Conservation (phyloP, 2,888 invertebrate genomes). For the Leptinotarsa peninsularis region DNA sequence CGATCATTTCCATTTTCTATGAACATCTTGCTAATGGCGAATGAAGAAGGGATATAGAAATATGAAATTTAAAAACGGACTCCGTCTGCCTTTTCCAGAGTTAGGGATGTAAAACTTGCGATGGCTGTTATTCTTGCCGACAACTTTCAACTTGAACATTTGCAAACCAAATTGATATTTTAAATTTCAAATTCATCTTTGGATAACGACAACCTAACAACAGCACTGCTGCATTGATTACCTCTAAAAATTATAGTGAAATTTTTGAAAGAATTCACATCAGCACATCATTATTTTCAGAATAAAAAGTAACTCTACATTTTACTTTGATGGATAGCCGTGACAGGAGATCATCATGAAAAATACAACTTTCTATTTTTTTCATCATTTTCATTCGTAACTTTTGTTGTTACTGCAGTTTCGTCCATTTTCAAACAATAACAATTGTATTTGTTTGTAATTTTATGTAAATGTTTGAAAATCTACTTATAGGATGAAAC, state of each 20-base stretch:
- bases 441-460: too few species aligned
- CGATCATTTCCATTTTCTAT: not conserved
- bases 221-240: conserved; percentile 31
- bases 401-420: too few species aligned
- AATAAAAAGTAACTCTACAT: too few species aligned
- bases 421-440: too few species aligned
- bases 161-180: conserved; percentile 71
- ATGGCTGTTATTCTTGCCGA: conserved; percentile 54
- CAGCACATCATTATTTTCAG: too few species aligned
- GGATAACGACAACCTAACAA: conserved; percentile 52
- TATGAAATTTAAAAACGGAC: conserved; percentile 22
- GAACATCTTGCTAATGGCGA: conserved; percentile 13
- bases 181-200: conserved; percentile 68
- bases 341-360: too few species aligned
- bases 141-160: conserved; percentile 59
- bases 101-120: conserved; percentile 48
- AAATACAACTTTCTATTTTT: too few species aligned
- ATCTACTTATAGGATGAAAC: too few species aligned
- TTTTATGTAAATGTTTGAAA: too few species aligned
- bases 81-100: conserved; percentile 6
- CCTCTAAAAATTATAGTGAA: conserved; percentile 20
- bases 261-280: not conserved
- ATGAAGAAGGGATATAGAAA: not conserved
- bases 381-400: too few species aligned
- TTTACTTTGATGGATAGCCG: too few species aligned